A percentile compares a stretch with the other conserved stretches of the same genome.
Evolutionary conservation across 2,797 vertebrate species (phyloP).

Genomic region (Peromyscus eremicus): DNA sequence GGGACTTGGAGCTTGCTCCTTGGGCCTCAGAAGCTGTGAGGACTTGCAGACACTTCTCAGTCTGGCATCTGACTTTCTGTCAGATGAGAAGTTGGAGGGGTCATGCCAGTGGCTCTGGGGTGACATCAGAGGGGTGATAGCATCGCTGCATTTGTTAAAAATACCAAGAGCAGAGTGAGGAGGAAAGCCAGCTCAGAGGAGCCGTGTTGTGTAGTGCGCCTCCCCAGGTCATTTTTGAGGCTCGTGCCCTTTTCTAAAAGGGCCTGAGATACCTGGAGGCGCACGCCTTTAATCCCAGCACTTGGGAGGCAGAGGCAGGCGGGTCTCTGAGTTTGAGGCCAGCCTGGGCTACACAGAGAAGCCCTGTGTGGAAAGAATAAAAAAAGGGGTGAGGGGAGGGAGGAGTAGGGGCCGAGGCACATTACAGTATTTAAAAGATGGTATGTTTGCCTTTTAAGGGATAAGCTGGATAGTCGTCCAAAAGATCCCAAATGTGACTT

Average conservation of each 20-base stretch:
- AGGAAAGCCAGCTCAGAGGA: not conserved
- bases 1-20: rapidly evolving
- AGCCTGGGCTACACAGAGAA: not conserved
- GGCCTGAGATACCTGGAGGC: not conserved
- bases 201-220: rapidly evolving
- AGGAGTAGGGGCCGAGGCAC: not conserved
- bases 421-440: not conserved
- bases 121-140: not conserved
- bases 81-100: not conserved
- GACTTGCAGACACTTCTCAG: not conserved
- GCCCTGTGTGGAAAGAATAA: not conserved
- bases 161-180: rapidly evolving
- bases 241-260: not conserved
- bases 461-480: not conserved
- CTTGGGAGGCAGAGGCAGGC: not conserved
- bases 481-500: not conserved
- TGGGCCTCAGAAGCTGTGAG: not conserved
- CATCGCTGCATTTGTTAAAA: not conserved
- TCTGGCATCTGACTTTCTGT: not conserved
- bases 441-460: not conserved
- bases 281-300: not conserved
- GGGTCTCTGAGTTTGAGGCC: not conserved
- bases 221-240: not conserved
- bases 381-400: no score
- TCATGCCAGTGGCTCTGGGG: not conserved